phyloP scores from a whole-genome alignment of 2,113 vertebrate genomes.

The Alces alces region DNA sequence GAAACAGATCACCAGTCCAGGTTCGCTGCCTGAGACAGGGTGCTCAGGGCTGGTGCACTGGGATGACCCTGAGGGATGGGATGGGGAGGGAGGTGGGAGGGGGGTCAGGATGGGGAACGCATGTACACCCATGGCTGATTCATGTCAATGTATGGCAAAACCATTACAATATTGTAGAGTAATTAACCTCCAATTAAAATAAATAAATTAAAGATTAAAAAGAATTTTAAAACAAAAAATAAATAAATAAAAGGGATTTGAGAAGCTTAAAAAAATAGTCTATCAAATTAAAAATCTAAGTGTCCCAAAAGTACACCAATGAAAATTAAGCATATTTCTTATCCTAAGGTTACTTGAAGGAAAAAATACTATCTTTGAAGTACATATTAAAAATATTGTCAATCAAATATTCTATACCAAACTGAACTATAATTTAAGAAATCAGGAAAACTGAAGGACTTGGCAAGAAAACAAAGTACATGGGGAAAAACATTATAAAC shows the following conservation, averaged over 20 bases:
- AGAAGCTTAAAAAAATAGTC: neutral
- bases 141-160: neutral
- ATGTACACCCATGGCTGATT: neutral
- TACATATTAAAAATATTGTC: neutral
- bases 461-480: neutral
- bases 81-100: rapidly evolving
- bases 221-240: too few species aligned
- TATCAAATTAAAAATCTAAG: neutral
- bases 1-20: neutral
- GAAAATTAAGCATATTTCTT: neutral
- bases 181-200: neutral
- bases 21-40: neutral
- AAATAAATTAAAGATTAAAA: neutral
- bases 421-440: neutral
- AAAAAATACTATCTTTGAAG: neutral
- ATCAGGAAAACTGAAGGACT: neutral
- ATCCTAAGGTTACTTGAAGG: neutral
- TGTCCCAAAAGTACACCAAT: neutral
- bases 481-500: neutral
- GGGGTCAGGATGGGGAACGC: neutral
- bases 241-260: neutral
- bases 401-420: neutral
- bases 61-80: neutral
- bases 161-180: neutral
- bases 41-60: rapidly evolving